These are phyloP conservation scores for Atractosteus spatula DNA, from an alignment of 2,113 vertebrate species.

Conservation along the genomic window DNA sequence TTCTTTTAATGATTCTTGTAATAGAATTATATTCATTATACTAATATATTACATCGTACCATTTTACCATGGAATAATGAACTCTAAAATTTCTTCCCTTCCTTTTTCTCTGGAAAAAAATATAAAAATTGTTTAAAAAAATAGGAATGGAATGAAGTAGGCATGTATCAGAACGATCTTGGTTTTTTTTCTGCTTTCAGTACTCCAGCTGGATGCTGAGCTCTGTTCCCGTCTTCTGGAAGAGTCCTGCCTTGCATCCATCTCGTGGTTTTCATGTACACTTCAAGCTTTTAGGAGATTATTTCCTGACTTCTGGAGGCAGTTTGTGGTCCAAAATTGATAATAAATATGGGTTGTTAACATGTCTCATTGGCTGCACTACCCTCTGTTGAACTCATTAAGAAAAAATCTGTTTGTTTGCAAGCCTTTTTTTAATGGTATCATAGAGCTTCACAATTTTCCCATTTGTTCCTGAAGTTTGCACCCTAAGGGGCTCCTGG, in stretches of 20 bases:
- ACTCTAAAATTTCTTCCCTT: too few relatives aligned
- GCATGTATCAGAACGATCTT: not conserved
- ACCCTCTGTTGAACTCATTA: constrained; percentile 1
- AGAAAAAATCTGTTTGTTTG: not conserved
- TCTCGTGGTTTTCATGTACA: not conserved
- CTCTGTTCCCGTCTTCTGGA: not conserved
- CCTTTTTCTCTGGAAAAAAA: not conserved
- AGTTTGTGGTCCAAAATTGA: not conserved
- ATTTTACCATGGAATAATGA: too few relatives aligned
- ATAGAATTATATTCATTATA: too few relatives aligned
- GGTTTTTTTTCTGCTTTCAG: not conserved
- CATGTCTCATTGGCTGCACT: not conserved
- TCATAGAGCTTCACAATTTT: not conserved
- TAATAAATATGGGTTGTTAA: constrained; percentile 1
- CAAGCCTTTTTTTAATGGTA: not conserved
- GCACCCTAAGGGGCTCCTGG: not conserved
- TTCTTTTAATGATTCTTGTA: too few relatives aligned
- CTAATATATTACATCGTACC: too few relatives aligned
- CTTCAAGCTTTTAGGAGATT: too few relatives aligned
- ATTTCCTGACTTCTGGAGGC: not conserved
- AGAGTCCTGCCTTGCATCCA: not conserved
- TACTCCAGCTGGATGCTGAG: not conserved
- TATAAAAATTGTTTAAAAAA: not conserved
- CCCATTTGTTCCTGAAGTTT: not conserved
- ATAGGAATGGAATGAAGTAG: not conserved